Conservation (phyloP, 2,113 vertebrate genomes). For the Talpa occidentalis region DNA sequence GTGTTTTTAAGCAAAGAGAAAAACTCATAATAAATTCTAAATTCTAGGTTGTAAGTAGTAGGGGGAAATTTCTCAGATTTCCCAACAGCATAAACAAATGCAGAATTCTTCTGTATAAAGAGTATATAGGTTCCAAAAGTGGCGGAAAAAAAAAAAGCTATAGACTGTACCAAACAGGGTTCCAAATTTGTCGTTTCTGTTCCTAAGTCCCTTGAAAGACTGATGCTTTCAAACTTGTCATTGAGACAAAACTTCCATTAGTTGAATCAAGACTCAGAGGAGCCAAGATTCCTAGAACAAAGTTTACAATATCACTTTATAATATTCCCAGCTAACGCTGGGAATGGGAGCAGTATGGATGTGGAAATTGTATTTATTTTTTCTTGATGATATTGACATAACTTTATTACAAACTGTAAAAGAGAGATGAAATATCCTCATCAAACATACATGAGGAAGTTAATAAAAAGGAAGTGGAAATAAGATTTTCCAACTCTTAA, state of each 20-base stretch:
- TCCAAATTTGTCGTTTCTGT: background rate
- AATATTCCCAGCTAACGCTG: background rate
- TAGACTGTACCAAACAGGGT: background rate
- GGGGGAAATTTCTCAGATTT: background rate
- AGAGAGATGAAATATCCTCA: background rate
- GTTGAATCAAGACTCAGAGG: background rate
- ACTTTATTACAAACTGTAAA: background rate
- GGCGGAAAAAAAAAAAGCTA: background rate
- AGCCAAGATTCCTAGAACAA: background rate
- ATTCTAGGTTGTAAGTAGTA: background rate
- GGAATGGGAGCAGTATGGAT: background rate
- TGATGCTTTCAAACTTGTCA: background rate
- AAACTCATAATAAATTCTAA: background rate
- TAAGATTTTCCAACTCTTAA: background rate
- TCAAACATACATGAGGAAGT: background rate
- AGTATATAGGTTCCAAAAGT: background rate
- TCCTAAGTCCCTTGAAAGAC: background rate
- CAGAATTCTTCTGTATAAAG: background rate
- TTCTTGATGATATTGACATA: background rate
- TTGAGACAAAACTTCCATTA: background rate
- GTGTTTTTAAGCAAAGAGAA: background rate
- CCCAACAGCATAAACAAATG: background rate
- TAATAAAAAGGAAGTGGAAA: background rate
- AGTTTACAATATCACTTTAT: background rate
- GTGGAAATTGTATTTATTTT: conserved; percentile 16